Conservation (phyloP, 2,888 invertebrate species). For the Rutpela maculata region DNA sequence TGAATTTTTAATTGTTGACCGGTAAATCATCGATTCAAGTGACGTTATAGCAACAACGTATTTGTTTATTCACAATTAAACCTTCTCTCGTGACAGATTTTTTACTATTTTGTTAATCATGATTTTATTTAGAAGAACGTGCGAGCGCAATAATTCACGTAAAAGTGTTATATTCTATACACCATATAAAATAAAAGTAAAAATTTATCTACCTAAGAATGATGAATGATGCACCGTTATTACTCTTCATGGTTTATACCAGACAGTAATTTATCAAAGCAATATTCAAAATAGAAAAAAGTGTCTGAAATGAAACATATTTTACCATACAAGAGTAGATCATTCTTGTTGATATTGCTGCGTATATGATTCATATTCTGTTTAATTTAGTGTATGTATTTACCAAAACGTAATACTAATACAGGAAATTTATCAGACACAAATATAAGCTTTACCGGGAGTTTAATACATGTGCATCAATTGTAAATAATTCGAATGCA, state of each 20-base stretch:
- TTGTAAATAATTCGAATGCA: background rate
- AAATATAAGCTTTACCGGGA: background rate
- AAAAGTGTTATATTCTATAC: background rate
- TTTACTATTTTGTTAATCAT: background rate
- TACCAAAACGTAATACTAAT: background rate
- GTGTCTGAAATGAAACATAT: background rate
- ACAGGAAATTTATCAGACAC: slow-evolving; percentile 1
- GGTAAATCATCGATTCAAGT: no score
- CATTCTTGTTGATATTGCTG: background rate
- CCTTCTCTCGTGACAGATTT: no score
- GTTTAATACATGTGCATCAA: background rate
- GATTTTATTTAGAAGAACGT: background rate
- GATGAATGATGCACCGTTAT: background rate
- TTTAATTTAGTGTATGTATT: background rate
- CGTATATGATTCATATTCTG: background rate
- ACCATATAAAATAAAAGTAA: background rate
- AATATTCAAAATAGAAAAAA: background rate
- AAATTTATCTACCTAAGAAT: background rate
- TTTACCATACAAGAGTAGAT: background rate
- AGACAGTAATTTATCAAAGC: background rate
- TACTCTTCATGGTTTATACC: background rate
- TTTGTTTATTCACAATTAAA: no score
- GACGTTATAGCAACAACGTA: no score
- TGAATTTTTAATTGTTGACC: no score
- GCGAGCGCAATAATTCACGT: background rate